Base-by-base conservation (phyloP, 2,113 vertebrate genomes). In the Arothron firmamentum region DNA sequence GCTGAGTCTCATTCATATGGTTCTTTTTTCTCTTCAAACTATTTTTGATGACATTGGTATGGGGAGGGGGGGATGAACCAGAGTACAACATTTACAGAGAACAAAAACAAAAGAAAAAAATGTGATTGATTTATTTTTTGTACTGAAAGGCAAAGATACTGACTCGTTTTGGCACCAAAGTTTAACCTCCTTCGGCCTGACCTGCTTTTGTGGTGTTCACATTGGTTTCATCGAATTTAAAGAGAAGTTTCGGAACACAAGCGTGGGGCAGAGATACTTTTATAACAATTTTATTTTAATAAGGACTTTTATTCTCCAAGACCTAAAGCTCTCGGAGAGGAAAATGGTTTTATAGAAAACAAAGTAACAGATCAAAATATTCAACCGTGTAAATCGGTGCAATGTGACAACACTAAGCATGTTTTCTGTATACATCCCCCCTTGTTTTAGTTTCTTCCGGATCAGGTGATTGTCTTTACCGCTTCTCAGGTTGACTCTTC, bases 401-500 rank as follows among this genome's bases (percentile, higher is more conserved):
- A 50, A 70, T 59, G 66, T 72, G 63, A 74, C 51, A 60, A 67
- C 64, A 38, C 53, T 52, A 25, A 49, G 80, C 54, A 58, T 60
- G 61, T 75, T 79, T 82, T 77, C 77, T 78, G 73, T 69, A 56
- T 18, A 62, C 52, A 18, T 70, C 73, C 70, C 78, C 74, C 69
- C 68, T 62, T 63, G 66, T 75, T 67, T 65, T 70, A 50, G 66
- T 47, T 74, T 65, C 45, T 49, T 73, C 67, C 56, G 19, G 42
- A 56, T 72, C 52, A 57, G 51, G 78, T 52, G 62, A 80, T 83
- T 72, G 78, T 84, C 74, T 64, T 67, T 64, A 77, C 81, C 25
- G 62, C 82, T 86, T 89, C 87, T 87, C 85, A 88, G 87, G 83
- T 88, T 79, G 74, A 78, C 72, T 80, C 49, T 59, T 84, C 68